Conservation (phyloP, 2,113 vertebrate genomes). For the Ploceus nigricollis region DNA sequence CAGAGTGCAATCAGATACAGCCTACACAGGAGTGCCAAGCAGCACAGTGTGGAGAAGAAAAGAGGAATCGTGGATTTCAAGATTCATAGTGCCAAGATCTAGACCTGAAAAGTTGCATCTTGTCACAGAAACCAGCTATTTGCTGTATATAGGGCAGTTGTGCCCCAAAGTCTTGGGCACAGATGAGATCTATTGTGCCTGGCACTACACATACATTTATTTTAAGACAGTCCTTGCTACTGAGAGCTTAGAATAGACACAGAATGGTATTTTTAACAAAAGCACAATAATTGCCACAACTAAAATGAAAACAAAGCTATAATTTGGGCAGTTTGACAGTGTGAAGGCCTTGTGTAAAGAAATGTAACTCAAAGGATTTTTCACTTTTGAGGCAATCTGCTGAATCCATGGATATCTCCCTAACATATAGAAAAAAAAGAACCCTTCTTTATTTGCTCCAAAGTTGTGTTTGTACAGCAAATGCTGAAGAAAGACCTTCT, state of each 20-base stretch:
- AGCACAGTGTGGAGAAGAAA: not conserved
- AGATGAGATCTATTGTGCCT: not conserved
- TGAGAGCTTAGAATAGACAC: constrained; percentile 31
- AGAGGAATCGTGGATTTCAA: not conserved
- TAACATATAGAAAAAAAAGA: constrained; percentile 9
- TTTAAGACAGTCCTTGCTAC: constrained; percentile 33
- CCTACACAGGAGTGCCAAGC: not conserved
- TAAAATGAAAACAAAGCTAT: constrained; percentile 54
- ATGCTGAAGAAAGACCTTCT: constrained; percentile 68
- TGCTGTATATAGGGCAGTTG: not conserved
- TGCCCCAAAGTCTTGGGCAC: not conserved
- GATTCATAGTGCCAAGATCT: not conserved
- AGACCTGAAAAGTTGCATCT: not conserved
- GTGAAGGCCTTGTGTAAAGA: not conserved
- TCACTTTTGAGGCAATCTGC: not conserved
- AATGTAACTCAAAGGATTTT: not conserved
- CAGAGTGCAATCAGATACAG: too few species aligned
- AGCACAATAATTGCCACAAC: constrained; percentile 44
- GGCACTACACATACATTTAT: constrained; percentile 29
- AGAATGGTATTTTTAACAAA: constrained; percentile 59
- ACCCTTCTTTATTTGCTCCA: constrained; percentile 31
- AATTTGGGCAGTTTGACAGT: constrained; percentile 31
- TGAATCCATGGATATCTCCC: constrained; percentile 3
- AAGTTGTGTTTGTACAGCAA: constrained; percentile 53
- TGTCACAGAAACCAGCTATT: not conserved